Evolutionary conservation across 1,140 invertebrate genomes (phyloP).

Genomic region (Ericerus pela): DNA sequence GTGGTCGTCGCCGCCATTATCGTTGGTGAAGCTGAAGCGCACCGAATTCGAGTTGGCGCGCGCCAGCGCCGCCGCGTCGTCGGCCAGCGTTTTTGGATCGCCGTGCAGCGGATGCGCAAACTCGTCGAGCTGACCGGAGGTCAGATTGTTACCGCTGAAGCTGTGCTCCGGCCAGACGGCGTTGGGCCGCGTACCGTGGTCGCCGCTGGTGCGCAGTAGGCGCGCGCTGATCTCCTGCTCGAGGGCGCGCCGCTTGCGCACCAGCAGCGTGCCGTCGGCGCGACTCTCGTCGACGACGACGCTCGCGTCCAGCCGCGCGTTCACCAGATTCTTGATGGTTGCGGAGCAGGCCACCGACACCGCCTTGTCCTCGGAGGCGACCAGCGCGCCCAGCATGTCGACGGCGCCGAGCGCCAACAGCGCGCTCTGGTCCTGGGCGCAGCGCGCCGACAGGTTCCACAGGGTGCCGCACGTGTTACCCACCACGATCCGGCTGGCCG

Average conservation of each 20-base stretch:
- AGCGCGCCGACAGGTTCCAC: slow-evolving; percentile 88
- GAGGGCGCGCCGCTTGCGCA: slow-evolving; percentile 69
- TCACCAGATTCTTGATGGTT: slow-evolving; percentile 80
- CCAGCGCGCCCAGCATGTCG: slow-evolving; percentile 77
- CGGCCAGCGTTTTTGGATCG: slow-evolving; percentile 15
- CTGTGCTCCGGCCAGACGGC: no score
- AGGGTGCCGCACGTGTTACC: slow-evolving; percentile 91
- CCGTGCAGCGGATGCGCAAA: slow-evolving; percentile 32
- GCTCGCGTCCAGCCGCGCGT: slow-evolving; percentile 48
- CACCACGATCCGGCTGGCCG: slow-evolving; percentile 83
- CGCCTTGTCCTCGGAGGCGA: slow-evolving; percentile 93
- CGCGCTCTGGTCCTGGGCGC: slow-evolving; percentile 68
- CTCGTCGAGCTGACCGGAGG: no score
- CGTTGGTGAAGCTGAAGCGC: not conserved
- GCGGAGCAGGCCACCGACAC: slow-evolving; percentile 91
- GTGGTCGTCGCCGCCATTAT: not conserved
- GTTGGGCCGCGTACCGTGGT: no score
- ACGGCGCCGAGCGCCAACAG: slow-evolving; percentile 87
- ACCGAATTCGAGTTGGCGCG: slow-evolving; percentile 14
- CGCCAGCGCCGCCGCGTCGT: slow-evolving; percentile 15
- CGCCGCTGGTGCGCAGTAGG: slow-evolving; percentile 71
- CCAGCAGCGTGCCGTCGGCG: slow-evolving; percentile 39
- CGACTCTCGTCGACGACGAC: slow-evolving; percentile 17
- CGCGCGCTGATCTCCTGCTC: slow-evolving; percentile 77
- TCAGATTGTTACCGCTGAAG: no score